A percentile compares a stretch with the other conserved stretches of the same genome.
Evolutionary conservation across 2,113 vertebrate genomes (phyloP).

Genomic region (Tonatia bakeri): DNA sequence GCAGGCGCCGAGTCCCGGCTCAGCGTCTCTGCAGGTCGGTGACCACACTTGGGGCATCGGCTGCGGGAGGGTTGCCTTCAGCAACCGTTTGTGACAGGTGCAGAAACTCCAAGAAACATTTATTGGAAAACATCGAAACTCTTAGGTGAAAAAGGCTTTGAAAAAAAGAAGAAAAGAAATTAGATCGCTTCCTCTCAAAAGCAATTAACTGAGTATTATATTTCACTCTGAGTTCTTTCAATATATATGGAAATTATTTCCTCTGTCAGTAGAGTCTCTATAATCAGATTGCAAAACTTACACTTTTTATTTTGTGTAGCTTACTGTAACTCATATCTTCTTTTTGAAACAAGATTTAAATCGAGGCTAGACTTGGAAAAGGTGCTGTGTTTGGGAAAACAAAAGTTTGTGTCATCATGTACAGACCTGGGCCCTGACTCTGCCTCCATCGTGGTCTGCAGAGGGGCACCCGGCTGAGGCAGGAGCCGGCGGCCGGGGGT

Average conservation of each 20-base stretch:
- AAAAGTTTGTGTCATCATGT: neutral
- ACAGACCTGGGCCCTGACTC: neutral
- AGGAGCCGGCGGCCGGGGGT: neutral
- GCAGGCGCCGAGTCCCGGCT: neutral
- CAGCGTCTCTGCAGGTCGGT: too few species aligned
- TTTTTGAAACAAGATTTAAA: constrained; percentile 21
- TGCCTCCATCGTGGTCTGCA: too few species aligned
- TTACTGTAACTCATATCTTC: neutral
- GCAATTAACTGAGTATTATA: neutral
- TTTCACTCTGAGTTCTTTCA: constrained; percentile 26
- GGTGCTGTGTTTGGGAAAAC: neutral
- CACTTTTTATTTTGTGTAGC: neutral
- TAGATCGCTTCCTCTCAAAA: neutral
- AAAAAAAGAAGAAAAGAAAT: neutral
- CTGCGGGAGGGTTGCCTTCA: neutral
- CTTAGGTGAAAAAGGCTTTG: neutral
- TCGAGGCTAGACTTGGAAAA: neutral
- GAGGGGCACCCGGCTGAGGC: neutral
- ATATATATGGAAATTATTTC: constrained; percentile 43
- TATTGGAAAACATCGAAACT: constrained; percentile 31
- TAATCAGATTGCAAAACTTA: neutral
- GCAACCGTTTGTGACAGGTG: neutral
- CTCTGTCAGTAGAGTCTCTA: neutral
- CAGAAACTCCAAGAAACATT: constrained; percentile 11
- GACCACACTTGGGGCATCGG: too few species aligned